Base-by-base conservation (phyloP, 2,113 vertebrate genomes). In the Ascaphus truei region DNA sequence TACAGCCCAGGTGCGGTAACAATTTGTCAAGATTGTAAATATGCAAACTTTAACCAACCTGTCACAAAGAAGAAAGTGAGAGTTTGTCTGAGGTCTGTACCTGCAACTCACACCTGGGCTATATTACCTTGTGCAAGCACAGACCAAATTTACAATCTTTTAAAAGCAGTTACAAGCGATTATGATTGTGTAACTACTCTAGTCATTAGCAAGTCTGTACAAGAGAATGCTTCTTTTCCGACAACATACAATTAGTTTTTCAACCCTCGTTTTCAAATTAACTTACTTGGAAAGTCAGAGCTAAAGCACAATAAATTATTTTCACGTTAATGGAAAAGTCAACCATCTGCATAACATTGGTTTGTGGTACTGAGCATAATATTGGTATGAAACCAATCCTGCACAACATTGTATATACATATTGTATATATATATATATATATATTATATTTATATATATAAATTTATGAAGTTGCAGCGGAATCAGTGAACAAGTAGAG, bases 1-100 rank as follows among this genome's bases (percentile, higher is more conserved):
- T 84, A 79, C 81, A 66, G 76, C 72, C 90, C 93, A 95, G 92
- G 92, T 95, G 92, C 88, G 84, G 76, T 78, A 80, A 80, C 75
- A 82, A 90, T 87, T 86, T 92, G 90, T 91, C 91, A 89, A 91
- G 92, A 85, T 89, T 89, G 88, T 93, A 92, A 91, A 88, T 91
- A 92, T 13, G 33, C 39, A 71, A 48, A 51, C 33, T 71, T 71
- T 61, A 61, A 61, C 88, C 83, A 71, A 81, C 85, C 88, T 91
- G 89, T 93, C 93, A 90, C 80, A 62, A 26, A 74, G 77, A 61
- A 58, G 71, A 50, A 55, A 63, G 31, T 27, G 51, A 36, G 47
- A 84, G 86, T 85, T 83, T 88, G 81, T 72, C 63, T 81, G 58
- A 64, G 68, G 74, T 52, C 60, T 73, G 25, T 71, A 61, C 56